Conservation (phyloP, 2,888 invertebrate species). For the Ormyrus pomaceus region DNA sequence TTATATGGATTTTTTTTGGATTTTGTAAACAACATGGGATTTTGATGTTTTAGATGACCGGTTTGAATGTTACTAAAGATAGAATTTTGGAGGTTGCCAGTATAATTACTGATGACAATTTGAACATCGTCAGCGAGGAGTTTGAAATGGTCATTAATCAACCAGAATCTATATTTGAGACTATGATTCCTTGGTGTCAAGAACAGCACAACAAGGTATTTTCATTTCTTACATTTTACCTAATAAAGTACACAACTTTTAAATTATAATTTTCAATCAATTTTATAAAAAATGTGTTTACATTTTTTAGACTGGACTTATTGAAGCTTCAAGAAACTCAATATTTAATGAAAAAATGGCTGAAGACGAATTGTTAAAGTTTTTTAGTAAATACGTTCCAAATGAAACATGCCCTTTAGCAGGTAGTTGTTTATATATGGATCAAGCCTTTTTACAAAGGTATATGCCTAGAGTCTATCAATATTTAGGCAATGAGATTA, state of each 20-base stretch:
- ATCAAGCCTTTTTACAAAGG: slow-evolving; percentile 88
- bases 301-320: slow-evolving; percentile 86
- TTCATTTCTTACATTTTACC: not conserved
- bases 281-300: not conserved
- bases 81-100: slow-evolving; percentile 94
- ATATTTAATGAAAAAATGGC: slow-evolving; percentile 81
- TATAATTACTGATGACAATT: slow-evolving; percentile 88
- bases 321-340: slow-evolving; percentile 84
- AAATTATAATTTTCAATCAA: not conserved
- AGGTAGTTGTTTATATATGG: slow-evolving; percentile 93
- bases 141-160: slow-evolving; percentile 89
- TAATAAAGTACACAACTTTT: too few species aligned
- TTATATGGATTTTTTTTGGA: not conserved
- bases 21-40: not conserved
- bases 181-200: slow-evolving; percentile 91
- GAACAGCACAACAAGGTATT: slow-evolving; percentile 87
- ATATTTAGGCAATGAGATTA: slow-evolving; percentile 92
- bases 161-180: slow-evolving; percentile 81
- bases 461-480: slow-evolving; percentile 88
- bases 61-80: slow-evolving; percentile 86
- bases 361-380: slow-evolving; percentile 84
- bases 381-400: slow-evolving; percentile 79
- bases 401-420: slow-evolving; percentile 84
- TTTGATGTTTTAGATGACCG: slow-evolving; percentile 85
- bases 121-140: slow-evolving; percentile 87